Conservation (phyloP, 2,113 vertebrate species). For the Mastomys coucha region DNA sequence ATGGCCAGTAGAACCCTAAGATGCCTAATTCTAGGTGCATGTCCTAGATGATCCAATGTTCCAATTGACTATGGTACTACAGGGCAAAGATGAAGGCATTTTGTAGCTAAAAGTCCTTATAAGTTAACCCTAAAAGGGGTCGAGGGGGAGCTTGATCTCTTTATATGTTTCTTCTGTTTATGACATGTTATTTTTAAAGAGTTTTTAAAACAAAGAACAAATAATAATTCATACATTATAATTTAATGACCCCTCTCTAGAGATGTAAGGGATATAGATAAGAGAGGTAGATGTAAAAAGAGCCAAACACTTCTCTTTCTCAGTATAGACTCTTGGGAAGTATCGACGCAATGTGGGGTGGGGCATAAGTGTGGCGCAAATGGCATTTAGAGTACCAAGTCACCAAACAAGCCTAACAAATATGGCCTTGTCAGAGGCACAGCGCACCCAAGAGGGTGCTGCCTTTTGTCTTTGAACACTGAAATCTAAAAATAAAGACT, state of each 20-base stretch:
- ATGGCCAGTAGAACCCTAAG: background rate
- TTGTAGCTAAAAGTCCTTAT: background rate
- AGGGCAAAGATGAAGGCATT: constrained; percentile 2
- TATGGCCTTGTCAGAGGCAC: background rate
- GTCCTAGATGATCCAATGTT: accelerated
- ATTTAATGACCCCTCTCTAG: background rate
- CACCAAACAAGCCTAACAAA: background rate
- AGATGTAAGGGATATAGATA: background rate
- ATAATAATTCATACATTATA: background rate
- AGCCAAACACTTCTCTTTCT: background rate
- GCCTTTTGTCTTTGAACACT: background rate
- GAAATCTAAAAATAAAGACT: background rate
- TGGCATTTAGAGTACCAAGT: background rate
- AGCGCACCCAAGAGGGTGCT: background rate
- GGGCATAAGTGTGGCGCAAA: background rate
- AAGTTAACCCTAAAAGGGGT: background rate
- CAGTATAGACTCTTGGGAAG: background rate
- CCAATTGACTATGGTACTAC: background rate
- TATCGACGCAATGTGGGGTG: background rate
- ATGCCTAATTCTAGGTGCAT: background rate
- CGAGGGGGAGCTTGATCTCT: background rate
- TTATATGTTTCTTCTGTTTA: background rate
- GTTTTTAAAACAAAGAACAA: background rate
- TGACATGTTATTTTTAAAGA: background rate
- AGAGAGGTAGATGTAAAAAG: background rate